Evolutionary conservation across 2,113 vertebrate species (phyloP).

Genomic region (Oophaga pumilio): DNA sequence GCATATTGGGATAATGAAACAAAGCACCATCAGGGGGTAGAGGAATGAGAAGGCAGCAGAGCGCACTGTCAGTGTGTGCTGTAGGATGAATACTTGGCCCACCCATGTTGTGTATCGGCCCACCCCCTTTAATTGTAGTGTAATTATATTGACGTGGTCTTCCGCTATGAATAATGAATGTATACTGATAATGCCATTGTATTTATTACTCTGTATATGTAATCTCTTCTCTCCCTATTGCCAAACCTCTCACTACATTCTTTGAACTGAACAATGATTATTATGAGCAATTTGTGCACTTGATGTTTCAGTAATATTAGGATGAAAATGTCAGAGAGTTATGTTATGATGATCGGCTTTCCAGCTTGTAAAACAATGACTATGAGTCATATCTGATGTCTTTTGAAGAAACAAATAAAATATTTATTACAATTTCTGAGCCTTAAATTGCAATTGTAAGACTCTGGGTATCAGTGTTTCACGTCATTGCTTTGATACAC

Average conservation of each 20-base stretch:
- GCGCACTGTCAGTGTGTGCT: no score
- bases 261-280: slow-evolving; percentile 5
- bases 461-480: slow-evolving; percentile 17
- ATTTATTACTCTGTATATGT: neutral
- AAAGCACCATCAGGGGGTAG: no score
- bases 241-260: neutral
- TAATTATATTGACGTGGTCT: neutral
- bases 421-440: slow-evolving; percentile 14
- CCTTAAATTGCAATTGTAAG: slow-evolving; percentile 16
- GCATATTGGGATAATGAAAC: no score
- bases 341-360: neutral
- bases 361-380: neutral
- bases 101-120: no score
- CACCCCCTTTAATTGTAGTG: no score
- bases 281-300: slow-evolving; percentile 22
- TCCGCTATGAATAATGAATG: neutral
- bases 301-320: slow-evolving; percentile 12
- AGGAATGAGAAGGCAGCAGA: no score
- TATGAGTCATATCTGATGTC: slow-evolving; percentile 19
- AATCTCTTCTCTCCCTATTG: neutral
- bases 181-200: neutral
- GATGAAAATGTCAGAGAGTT: slow-evolving; percentile 4
- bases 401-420: slow-evolving; percentile 24
- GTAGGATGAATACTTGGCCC: no score
- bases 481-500: neutral